Conservation (phyloP, 2,797 vertebrate species). For the Poecilia wingei region DNA sequence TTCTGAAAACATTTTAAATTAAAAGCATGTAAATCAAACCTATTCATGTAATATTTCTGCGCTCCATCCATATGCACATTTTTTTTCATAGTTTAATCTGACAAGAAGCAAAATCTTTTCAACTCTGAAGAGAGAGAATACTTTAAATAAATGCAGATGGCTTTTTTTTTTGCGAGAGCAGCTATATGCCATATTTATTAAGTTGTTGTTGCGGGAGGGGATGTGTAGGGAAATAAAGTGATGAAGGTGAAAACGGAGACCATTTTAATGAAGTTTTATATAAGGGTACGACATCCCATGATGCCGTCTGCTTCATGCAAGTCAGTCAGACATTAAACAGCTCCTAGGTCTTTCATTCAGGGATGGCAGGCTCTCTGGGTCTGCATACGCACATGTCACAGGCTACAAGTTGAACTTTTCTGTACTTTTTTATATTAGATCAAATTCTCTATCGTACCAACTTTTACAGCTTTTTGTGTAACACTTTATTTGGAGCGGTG, state of each 20-base stretch:
- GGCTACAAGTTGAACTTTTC: background rate
- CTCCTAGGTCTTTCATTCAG: background rate
- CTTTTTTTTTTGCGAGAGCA: slow-evolving; percentile 16
- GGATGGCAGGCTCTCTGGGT: background rate
- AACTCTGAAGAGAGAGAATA: background rate
- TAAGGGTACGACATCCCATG: slow-evolving; percentile 30
- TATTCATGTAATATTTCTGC: background rate
- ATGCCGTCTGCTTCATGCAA: slow-evolving; percentile 19
- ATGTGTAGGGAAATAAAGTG: slow-evolving; percentile 43
- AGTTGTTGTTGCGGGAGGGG: slow-evolving; percentile 40
- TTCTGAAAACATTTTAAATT: background rate
- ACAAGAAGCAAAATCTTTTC: slow-evolving; percentile 14
- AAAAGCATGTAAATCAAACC: background rate
- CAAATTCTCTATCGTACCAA: background rate
- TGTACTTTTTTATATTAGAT: background rate
- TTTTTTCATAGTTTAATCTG: slow-evolving; percentile 13
- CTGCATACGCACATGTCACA: background rate
- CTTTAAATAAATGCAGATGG: slow-evolving; percentile 24
- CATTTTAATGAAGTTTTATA: slow-evolving; percentile 32
- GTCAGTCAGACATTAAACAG: slow-evolving; percentile 47
- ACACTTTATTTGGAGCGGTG: background rate
- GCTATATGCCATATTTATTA: slow-evolving; percentile 37
- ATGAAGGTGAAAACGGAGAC: slow-evolving; percentile 34
- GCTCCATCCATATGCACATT: background rate
- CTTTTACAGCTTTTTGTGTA: background rate